phyloP scores from a whole-genome alignment of 2,888 invertebrate genomes.

The Endomychus coccineus region DNA sequence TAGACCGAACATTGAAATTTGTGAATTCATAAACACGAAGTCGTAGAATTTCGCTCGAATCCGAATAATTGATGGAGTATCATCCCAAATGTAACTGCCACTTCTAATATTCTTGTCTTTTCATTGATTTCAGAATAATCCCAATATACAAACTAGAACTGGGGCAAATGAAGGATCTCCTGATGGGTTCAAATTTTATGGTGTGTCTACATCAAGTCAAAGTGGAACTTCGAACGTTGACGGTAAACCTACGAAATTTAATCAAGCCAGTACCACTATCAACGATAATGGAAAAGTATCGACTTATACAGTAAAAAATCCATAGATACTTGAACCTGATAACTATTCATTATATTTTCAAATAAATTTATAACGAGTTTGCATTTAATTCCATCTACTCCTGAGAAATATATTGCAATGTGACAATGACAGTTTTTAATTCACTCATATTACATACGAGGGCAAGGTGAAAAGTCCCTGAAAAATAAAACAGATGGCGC shows the following conservation, averaged over 20 bases:
- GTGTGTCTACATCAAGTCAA: constrained; percentile 59
- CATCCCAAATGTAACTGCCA: too few relatives aligned
- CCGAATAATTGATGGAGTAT: constrained; percentile 76
- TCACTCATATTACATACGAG: too few relatives aligned
- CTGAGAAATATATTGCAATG: too few relatives aligned
- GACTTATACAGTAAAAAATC: constrained; percentile 50
- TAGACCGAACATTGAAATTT: too few relatives aligned
- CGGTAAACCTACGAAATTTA: constrained; percentile 50
- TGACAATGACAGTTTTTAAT: too few relatives aligned
- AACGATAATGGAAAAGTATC: constrained; percentile 69
- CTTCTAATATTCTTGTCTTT: too few relatives aligned
- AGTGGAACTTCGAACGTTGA: constrained; percentile 52
- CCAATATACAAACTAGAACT: constrained; percentile 6
- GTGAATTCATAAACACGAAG: too few relatives aligned
- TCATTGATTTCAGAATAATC: constrained; percentile 4
- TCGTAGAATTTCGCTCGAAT: too few relatives aligned
- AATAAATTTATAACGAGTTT: too few relatives aligned
- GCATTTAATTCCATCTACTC: too few relatives aligned
- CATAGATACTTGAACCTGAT: constrained; percentile 22
- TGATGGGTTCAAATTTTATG: constrained; percentile 33
- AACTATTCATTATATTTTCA: background rate
- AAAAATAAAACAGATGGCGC: too few relatives aligned
- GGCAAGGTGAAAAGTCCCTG: too few relatives aligned
- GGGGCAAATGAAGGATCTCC: constrained; percentile 29
- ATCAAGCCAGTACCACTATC: constrained; percentile 57